Percentiles rank a stretch among this genome's conserved stretches.
phyloP scores from a whole-genome alignment of 2,888 invertebrate species.

The Drosophila percnosoma region DNA sequence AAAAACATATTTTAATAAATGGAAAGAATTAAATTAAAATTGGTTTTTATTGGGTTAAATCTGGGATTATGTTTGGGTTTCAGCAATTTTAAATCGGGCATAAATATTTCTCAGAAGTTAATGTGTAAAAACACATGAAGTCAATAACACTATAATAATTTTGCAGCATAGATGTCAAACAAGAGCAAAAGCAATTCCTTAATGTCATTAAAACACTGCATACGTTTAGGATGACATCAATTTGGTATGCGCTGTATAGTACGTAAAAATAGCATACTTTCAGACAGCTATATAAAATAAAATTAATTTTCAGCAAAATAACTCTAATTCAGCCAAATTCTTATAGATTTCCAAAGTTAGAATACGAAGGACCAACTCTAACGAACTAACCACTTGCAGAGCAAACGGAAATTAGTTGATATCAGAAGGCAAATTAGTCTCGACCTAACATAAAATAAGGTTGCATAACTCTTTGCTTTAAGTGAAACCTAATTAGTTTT shows the following conservation, averaged over 20 bases:
- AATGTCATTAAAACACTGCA: background rate
- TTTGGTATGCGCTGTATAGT: fast-evolving
- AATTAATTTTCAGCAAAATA: background rate
- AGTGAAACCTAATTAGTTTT: background rate
- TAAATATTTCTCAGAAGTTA: background rate
- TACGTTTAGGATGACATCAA: background rate
- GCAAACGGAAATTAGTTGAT: background rate
- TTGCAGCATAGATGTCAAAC: background rate
- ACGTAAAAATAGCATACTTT: background rate
- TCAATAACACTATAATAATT: too few relatives aligned
- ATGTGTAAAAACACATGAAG: background rate
- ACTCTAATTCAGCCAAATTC: background rate
- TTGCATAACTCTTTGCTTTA: background rate
- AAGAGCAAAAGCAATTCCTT: background rate
- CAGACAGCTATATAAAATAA: background rate
- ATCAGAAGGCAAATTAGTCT: background rate
- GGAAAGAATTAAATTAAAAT: constrained; percentile 33
- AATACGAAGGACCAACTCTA: background rate
- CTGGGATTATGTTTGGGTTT: background rate
- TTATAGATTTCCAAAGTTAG: background rate
- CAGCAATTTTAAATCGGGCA: background rate
- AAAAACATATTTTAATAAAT: constrained; percentile 66
- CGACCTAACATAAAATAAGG: background rate
- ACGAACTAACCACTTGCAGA: too few relatives aligned
- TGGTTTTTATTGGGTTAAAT: constrained; percentile 9